phyloP scores from a whole-genome alignment of 2,888 invertebrate species.

The Tholera decimalis region DNA sequence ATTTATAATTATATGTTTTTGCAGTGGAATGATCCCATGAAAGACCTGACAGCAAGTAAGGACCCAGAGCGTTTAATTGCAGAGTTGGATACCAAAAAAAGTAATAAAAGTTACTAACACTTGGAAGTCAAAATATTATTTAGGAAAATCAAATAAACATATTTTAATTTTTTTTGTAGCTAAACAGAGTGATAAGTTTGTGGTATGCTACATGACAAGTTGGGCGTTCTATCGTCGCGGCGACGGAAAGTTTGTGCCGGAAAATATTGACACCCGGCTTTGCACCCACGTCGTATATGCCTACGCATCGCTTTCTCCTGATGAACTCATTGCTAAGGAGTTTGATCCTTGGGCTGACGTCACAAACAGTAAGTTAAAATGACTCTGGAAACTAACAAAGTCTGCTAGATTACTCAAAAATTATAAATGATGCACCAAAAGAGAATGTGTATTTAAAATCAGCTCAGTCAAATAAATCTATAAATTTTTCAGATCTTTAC shows the following conservation, averaged over 20 bases:
- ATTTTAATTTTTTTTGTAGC: conserved; percentile 68
- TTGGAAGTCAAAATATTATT: background rate
- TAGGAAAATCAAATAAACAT: background rate
- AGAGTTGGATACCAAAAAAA: conserved; percentile 76
- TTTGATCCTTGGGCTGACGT: conserved; percentile 97
- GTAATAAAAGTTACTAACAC: conserved; percentile 67
- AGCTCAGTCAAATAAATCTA: background rate
- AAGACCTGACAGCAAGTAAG: conserved; percentile 67
- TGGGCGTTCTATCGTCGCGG: conserved; percentile 97
- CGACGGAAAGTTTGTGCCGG: conserved; percentile 96
- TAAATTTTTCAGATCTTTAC: conserved; percentile 93
- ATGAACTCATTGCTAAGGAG: conserved; percentile 94
- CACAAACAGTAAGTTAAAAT: conserved; percentile 93
- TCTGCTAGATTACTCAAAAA: background rate
- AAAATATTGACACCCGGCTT: conserved; percentile 95
- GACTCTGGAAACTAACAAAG: background rate
- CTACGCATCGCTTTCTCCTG: conserved; percentile 96
- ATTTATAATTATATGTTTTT: conserved; percentile 41
- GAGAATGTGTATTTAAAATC: background rate
- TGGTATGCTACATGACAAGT: conserved; percentile 97
- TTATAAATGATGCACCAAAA: background rate
- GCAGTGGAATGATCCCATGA: conserved; percentile 78
- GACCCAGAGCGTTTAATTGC: conserved; percentile 71
- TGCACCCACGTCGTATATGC: conserved; percentile 98
- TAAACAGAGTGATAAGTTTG: conserved; percentile 86